A percentile compares a stretch with the other conserved stretches of the same genome.
phyloP scores from a whole-genome alignment of 2,113 vertebrate genomes.

The Puffinus mauretanicus region DNA sequence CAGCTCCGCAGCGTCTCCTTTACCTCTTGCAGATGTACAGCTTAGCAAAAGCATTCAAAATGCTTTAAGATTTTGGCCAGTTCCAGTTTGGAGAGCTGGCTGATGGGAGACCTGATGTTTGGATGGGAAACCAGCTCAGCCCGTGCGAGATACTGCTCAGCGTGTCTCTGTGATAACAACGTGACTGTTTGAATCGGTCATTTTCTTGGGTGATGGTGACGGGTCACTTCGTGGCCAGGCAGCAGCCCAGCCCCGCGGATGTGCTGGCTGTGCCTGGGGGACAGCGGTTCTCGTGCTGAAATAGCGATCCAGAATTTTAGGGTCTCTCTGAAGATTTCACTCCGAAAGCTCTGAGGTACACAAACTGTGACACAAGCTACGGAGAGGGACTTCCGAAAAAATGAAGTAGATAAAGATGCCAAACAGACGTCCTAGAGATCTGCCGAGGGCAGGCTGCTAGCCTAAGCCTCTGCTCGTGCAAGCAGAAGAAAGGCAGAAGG shows the following conservation, averaged over 20 bases:
- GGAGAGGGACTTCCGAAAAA: not conserved
- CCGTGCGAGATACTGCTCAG: accelerated
- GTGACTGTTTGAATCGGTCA: accelerated
- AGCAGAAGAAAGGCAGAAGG: not conserved
- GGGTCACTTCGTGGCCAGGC: not conserved
- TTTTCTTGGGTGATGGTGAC: not conserved
- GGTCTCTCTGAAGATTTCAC: not conserved
- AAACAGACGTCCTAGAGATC: not conserved
- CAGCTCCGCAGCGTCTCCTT: accelerated
- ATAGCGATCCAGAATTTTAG: not conserved
- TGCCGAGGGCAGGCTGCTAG: not conserved
- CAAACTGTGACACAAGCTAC: accelerated
- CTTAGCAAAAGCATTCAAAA: not conserved
- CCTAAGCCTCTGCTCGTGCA: not conserved
- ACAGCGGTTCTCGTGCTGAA: not conserved
- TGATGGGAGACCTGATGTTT: not conserved
- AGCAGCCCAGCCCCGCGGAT: not conserved
- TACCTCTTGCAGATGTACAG: not conserved
- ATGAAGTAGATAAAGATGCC: not conserved
- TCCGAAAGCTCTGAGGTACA: accelerated
- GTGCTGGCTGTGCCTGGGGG: not conserved
- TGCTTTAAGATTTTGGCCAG: not conserved
- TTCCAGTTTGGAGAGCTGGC: not conserved
- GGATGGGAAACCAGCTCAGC: not conserved
- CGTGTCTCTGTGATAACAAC: accelerated